Percentiles rank a stretch among this genome's conserved stretches.
These are phyloP conservation scores for Schizopygopsis pylzovi DNA, from an alignment of 2,797 vertebrate species.

Conservation along the genomic window DNA sequence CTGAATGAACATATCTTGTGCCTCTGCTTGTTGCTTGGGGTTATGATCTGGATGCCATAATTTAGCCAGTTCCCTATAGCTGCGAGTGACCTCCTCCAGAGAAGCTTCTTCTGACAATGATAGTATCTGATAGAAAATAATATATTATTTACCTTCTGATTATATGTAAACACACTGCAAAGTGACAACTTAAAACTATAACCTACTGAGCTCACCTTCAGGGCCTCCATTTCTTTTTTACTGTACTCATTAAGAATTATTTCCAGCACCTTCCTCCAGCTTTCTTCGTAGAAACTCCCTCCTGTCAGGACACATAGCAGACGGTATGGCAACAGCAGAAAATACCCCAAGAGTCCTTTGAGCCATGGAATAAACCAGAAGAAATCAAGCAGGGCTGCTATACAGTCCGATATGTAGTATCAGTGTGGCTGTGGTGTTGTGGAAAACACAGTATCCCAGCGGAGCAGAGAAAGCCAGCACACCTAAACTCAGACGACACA, in stretches of 20 bases:
- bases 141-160: neutral
- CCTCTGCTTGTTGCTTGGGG: slow-evolving; percentile 74
- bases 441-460: slow-evolving; percentile 80
- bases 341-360: slow-evolving; percentile 76
- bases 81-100: slow-evolving; percentile 82
- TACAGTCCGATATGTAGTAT: slow-evolving; percentile 80
- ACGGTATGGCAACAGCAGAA: slow-evolving; percentile 83
- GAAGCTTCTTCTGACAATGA: slow-evolving; percentile 78
- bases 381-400: slow-evolving; percentile 81
- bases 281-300: slow-evolving; percentile 71
- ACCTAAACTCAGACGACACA: slow-evolving; percentile 85
- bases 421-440: slow-evolving; percentile 83
- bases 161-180: neutral
- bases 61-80: slow-evolving; percentile 85
- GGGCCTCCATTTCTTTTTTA: slow-evolving; percentile 78
- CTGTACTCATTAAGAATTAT: slow-evolving; percentile 81
- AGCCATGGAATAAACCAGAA: slow-evolving; percentile 86
- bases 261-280: slow-evolving; percentile 81
- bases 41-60: slow-evolving; percentile 93
- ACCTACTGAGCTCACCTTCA: slow-evolving; percentile 73
- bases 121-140: slow-evolving; percentile 76
- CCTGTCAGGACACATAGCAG: slow-evolving; percentile 76
- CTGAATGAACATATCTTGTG: slow-evolving; percentile 85
- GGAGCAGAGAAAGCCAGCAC: slow-evolving; percentile 86
- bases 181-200: neutral